Conservation (phyloP, 2,797 vertebrate genomes). For the Catharus ustulatus region DNA sequence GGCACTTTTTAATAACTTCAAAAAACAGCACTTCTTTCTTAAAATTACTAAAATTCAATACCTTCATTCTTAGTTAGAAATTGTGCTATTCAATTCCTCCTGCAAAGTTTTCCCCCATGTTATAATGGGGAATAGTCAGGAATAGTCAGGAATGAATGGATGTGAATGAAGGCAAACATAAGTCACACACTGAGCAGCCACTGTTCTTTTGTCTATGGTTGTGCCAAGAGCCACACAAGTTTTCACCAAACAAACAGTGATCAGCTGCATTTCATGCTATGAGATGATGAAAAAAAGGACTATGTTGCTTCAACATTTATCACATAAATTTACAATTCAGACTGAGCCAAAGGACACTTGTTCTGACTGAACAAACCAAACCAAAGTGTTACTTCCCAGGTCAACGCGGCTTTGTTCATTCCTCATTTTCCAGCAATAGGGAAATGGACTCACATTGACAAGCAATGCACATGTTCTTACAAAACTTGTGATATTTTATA, state of each 20-base stretch:
- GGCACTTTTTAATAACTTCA: not conserved
- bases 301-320: not conserved
- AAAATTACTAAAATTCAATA: not conserved
- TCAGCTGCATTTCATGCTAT: not conserved
- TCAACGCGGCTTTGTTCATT: not conserved
- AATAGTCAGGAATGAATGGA: not conserved
- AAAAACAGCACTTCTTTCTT: not conserved
- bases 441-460: not conserved
- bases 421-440: not conserved
- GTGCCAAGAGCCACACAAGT: not conserved
- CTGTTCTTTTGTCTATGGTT: not conserved
- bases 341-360: not conserved
- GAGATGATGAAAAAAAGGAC: not conserved
- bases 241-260: not conserved
- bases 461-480: not conserved
- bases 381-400: not conserved
- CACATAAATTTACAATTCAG: not conserved
- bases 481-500: not conserved
- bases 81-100: not conserved
- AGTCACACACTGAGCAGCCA: not conserved
- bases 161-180: not conserved
- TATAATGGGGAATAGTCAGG: not conserved
- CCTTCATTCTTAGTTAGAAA: not conserved
- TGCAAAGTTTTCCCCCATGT: not conserved
- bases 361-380: not conserved